Evolutionary conservation across 1,140 invertebrate species (phyloP).

Genomic region (Mercenaria mercenaria): DNA sequence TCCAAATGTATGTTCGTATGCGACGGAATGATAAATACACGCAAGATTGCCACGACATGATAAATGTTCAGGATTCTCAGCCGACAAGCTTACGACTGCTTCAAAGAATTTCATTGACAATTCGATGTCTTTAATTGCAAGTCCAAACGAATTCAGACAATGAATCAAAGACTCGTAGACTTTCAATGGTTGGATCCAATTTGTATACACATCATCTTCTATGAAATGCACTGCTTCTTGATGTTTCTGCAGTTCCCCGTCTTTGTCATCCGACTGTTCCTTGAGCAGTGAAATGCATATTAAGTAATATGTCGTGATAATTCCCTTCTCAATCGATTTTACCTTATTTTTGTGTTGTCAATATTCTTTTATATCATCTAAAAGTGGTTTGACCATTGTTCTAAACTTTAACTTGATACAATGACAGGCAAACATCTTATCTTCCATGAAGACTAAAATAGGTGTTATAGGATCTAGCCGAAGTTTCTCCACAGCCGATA

Average conservation of each 20-base stretch:
- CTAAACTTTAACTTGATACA: constrained; percentile 45
- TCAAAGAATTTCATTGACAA: not conserved
- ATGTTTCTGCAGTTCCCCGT: constrained; percentile 3
- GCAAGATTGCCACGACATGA: constrained; percentile 59
- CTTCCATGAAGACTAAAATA: constrained; percentile 53
- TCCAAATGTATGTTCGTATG: not conserved
- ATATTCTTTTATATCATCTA: constrained; percentile 55
- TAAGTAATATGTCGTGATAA: not conserved
- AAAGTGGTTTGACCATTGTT: constrained; percentile 22
- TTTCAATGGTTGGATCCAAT: not conserved
- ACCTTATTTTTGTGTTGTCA: constrained; percentile 27
- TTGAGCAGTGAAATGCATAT: constrained; percentile 1
- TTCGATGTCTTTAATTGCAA: constrained; percentile 6
- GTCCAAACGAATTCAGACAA: constrained; percentile 4
- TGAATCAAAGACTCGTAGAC: not conserved
- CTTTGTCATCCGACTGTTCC: constrained; percentile 13
- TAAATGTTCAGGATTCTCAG: constrained; percentile 43
- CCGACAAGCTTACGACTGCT: not conserved
- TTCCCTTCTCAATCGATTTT: constrained; percentile 26
- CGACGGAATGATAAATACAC: constrained; percentile 54
- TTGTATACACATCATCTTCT: constrained; percentile 5
- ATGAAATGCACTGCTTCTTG: constrained; percentile 25
- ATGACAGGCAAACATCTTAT: constrained; percentile 32
- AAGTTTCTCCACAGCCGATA: not conserved
- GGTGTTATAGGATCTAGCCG: constrained; percentile 33